phyloP scores from a whole-genome alignment of 2,113 vertebrate species.

The Periophthalmus modestus region DNA sequence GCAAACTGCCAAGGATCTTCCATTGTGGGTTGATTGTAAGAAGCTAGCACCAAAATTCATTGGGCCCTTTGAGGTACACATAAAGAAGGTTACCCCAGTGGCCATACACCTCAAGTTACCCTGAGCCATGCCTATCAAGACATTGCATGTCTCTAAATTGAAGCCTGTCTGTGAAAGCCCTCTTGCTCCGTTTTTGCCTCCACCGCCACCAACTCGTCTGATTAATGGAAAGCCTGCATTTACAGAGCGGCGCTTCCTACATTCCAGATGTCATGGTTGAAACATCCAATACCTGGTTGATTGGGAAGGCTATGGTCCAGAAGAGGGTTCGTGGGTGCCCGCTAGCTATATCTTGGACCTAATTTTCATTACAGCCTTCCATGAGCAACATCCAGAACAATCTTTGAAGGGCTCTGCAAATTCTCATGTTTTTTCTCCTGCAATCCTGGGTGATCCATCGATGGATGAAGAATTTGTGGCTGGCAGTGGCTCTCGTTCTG shows the following conservation, averaged over 20 bases:
- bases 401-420: not conserved
- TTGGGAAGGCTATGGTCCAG: not conserved
- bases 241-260: not conserved
- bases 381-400: not conserved
- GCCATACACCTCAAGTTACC: too few relatives aligned
- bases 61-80: not conserved
- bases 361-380: too few relatives aligned
- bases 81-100: too few relatives aligned
- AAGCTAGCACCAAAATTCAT: not conserved
- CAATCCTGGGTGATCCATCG: too few relatives aligned
- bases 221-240: not conserved
- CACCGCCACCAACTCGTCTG: not conserved
- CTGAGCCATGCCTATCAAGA: not conserved
- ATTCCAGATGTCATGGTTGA: not conserved
- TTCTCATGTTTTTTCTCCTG: too few relatives aligned
- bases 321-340: not conserved
- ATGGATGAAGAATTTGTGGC: too few relatives aligned
- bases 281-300: not conserved
- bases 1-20: not conserved
- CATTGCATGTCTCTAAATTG: not conserved
- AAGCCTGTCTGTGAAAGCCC: not conserved
- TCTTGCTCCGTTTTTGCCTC: not conserved
- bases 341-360: not conserved
- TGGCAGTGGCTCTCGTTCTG: too few relatives aligned
- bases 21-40: too few relatives aligned